These are phyloP conservation scores for Apis florea DNA, from an alignment of 1,140 invertebrate species.

Conservation along the genomic window DNA sequence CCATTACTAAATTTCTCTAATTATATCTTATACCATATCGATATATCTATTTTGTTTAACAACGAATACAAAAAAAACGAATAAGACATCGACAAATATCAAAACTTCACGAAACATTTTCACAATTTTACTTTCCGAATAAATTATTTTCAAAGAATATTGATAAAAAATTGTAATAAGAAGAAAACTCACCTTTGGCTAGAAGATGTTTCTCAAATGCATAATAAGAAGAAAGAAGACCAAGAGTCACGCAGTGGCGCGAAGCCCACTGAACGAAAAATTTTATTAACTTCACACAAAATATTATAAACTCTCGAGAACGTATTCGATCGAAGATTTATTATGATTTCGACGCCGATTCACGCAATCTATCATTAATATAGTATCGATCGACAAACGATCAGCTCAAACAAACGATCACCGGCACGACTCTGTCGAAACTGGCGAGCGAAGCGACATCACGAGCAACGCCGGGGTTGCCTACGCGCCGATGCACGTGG, in stretches of 20 bases:
- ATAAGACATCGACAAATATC: background rate
- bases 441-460: conserved; percentile 48
- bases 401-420: conserved; percentile 30
- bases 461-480: conserved; percentile 39
- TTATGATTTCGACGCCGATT: conserved; percentile 9
- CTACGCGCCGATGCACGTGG: conserved; percentile 52
- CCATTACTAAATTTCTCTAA: background rate
- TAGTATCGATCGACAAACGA: conserved; percentile 17
- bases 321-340: conserved; percentile 7
- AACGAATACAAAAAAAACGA: background rate
- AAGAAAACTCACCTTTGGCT: conserved; percentile 11
- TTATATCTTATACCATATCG: background rate
- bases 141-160: background rate
- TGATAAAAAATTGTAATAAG: background rate
- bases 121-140: background rate
- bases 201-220: conserved; percentile 6
- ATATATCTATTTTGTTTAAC: background rate
- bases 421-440: conserved; percentile 62
- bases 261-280: background rate
- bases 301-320: background rate
- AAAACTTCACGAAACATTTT: background rate
- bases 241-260: background rate
- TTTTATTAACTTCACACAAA: background rate
- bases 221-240: background rate
- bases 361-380: background rate